phyloP scores from a whole-genome alignment of 2,113 vertebrate genomes.

The Xenus cinereus region DNA sequence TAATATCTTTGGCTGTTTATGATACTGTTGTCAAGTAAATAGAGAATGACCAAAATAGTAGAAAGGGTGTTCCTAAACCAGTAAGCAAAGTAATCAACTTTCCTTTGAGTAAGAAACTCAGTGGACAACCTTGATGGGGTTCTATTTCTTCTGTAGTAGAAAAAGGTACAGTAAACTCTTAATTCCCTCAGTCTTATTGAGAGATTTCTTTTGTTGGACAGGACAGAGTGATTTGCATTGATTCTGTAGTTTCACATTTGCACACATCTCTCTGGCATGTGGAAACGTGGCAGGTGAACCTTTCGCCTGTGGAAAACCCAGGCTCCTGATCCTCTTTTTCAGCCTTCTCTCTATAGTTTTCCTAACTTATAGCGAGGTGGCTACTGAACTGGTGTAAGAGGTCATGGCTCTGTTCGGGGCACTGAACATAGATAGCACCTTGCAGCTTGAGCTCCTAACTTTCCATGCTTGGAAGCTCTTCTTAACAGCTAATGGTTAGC shows the following conservation, averaged over 20 bases:
- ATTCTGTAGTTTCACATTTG: neutral
- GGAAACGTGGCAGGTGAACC: neutral
- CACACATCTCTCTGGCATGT: neutral
- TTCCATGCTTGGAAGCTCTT: neutral
- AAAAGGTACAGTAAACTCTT: neutral
- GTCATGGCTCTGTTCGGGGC: neutral
- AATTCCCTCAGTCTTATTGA: neutral
- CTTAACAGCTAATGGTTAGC: neutral
- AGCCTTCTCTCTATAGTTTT: neutral
- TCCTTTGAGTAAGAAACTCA: neutral
- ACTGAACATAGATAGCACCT: neutral
- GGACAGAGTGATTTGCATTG: fast-evolving
- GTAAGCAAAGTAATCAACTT: neutral
- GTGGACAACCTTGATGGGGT: fast-evolving
- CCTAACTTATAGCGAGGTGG: neutral
- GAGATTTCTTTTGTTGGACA: neutral
- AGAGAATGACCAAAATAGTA: neutral
- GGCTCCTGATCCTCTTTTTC: neutral
- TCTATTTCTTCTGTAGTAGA: neutral
- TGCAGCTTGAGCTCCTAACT: neutral
- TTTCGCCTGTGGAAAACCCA: neutral
- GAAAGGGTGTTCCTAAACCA: neutral
- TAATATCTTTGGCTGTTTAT: neutral
- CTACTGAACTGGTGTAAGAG: neutral
- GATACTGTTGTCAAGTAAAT: neutral